A percentile compares a stretch with the other conserved stretches of the same genome.
These are phyloP conservation scores for Drosophila azteca DNA, from an alignment of 1,140 invertebrate species.

Conservation along the genomic window DNA sequence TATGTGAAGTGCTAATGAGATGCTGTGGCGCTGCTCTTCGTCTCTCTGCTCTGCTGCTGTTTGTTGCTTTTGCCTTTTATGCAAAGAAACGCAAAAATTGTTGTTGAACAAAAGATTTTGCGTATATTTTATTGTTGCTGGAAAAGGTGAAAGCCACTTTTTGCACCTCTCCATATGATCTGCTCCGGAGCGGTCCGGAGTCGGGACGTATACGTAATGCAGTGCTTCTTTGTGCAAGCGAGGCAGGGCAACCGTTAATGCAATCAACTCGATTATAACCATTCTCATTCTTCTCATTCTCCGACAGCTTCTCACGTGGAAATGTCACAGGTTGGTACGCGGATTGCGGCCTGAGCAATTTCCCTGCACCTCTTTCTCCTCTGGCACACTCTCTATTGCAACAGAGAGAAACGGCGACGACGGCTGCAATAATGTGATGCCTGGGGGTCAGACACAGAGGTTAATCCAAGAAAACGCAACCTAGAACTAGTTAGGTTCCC, in stretches of 20 bases:
- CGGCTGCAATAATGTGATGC: constrained; percentile 68
- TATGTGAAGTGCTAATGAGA: constrained; percentile 74
- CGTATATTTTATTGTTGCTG: constrained; percentile 60
- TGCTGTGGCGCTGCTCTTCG: constrained; percentile 63
- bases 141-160: constrained; percentile 75
- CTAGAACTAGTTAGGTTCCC: constrained; percentile 75
- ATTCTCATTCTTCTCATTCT: constrained; percentile 44
- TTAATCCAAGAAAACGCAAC: constrained; percentile 66
- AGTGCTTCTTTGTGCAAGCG: constrained; percentile 55
- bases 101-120: constrained; percentile 54
- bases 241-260: constrained; percentile 47
- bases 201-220: constrained; percentile 49
- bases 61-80: constrained; percentile 80
- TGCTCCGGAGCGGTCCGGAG: neutral
- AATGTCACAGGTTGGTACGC: constrained; percentile 58
- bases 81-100: constrained; percentile 65
- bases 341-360: constrained; percentile 21
- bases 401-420: constrained; percentile 38
- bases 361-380: constrained; percentile 14
- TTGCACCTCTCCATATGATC: constrained; percentile 30
- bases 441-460: constrained; percentile 56
- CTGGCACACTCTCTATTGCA: constrained; percentile 29
- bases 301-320: constrained; percentile 56
- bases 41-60: constrained; percentile 40
- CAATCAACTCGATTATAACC: constrained; percentile 57